Evolutionary conservation across 2,888 invertebrate species (phyloP), one percentile per base, ranked within the genome.

Genomic region (Amorpha juglandis): DNA sequence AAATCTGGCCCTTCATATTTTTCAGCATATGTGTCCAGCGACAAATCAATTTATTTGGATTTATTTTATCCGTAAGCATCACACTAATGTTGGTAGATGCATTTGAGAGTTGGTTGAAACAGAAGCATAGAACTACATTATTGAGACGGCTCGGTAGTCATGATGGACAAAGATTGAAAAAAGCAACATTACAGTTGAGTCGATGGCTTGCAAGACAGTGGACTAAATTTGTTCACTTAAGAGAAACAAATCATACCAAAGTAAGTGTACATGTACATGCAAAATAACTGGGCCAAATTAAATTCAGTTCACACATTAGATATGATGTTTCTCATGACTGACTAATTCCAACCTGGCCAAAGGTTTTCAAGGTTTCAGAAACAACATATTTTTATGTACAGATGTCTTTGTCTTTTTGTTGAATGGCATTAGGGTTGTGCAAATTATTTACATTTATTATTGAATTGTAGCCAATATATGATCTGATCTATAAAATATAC

Each of bases 241-340:
- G 92, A 69, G 87, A 89, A 81, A 86, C 77, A 48, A 92, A 92
- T 77, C 92, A 89, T 66, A 88, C 92, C 42, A 92, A 93, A 82
- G 92, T 92, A 80, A 82, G 77, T 74, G 27, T 7, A 38, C 7
- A 38, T 6, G 3, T 6, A 38, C 7, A 38, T 9, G 8, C 7
- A 38, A 38, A 9, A 38, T 38, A 9, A 38, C 38, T 38, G 0
- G 27, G 27, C 2, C 4, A 27, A 4, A 4, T 27, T 27, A 27
- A 27, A 27, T 1, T 27, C 4, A 27, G 27, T 27, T 27, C 27
- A 27, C 27, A 1, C 27, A 27, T 27, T 27, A 27, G 27, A 1
- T 27, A 27, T 4, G 4, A 27, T 27, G 27, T 27, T 4, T 27
- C 27, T 27, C 27, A 27, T 4, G 4, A 27, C 27, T 27, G 27